Base-by-base conservation (phyloP, 1,140 invertebrate genomes). In the Globodera rostochiensis region DNA sequence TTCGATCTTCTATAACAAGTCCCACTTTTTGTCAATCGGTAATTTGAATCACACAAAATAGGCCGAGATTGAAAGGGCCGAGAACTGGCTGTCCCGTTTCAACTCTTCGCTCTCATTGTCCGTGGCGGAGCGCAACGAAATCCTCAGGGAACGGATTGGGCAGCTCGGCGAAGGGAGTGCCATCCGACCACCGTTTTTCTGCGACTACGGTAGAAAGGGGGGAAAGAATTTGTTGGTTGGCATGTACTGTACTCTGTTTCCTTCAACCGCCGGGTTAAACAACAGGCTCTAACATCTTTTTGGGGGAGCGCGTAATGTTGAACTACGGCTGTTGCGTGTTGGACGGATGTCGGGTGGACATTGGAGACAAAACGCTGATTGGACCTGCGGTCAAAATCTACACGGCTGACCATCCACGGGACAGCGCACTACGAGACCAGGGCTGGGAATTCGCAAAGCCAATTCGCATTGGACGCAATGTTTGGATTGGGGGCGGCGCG, bases 401-500 rank as follows among this genome's bases (percentile, higher is more conserved):
- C 46, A 7, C 74, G 21, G 79, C 79, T 13, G 79, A 79, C 67
- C 73, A 80, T 46, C 79, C 73, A 11, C 47, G 79, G 11, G 57
- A 85, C 87, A 8, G 74, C 82, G 25, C 76, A 86, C 11, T 87
- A 77, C 71, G 76, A 15, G 86, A 85, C 73, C 84, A 86, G 13
- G 79, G 79, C 46, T 80, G 57, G 73, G 74, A 79, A 46, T 79
- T 46, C 45, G 79, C 19, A 8, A 0, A 81, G 36, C 78, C 85
- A 73, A 69, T 84, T 5, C 60, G 73, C 6, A 53, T 74, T 36
- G 75, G 87, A 36, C 47, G 73, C 71, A 78, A 87, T 80, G 82
- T 83, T 13, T 88, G 87, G 87, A 80, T 88, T 47, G 87, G 87
- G 21, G 87, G 87, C 21, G 80, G 73, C n/a, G 81, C 83, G 0